These are phyloP conservation scores for Zaprionus davidi DNA, from an alignment of 1,140 invertebrate species.

Conservation along the genomic window DNA sequence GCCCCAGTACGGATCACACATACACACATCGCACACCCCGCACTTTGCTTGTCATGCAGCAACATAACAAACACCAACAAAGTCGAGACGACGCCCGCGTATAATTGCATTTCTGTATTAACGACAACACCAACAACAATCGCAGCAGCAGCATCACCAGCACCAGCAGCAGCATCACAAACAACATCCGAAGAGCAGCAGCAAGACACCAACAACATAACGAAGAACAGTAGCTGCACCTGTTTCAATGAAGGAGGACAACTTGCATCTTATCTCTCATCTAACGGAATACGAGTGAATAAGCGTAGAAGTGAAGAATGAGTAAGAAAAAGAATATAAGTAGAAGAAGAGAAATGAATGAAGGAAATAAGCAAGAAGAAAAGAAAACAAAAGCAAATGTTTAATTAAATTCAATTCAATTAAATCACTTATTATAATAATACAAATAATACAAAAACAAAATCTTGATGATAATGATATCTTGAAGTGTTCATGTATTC, in stretches of 20 bases:
- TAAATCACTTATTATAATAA: conserved; percentile 73
- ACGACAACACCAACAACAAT: conserved; percentile 25
- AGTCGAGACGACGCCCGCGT: conserved; percentile 80
- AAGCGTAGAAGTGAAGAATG: conserved; percentile 14
- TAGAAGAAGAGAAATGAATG: conserved; percentile 13
- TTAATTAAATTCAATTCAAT: conserved; percentile 75
- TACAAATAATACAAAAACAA: conserved; percentile 29
- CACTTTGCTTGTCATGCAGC: conserved; percentile 80
- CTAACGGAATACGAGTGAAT: conserved; percentile 21
- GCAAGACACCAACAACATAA: conserved; percentile 35
- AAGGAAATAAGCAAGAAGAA: conserved; percentile 10
- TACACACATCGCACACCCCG: conserved; percentile 48
- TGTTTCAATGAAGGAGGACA: conserved; percentile 26
- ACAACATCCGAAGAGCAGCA: conserved; percentile 26
- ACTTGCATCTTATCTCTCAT: conserved; percentile 11
- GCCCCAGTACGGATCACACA: conserved; percentile 43
- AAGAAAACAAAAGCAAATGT: conserved; percentile 53
- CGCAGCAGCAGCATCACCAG: conserved; percentile 4
- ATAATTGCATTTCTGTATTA: conserved; percentile 84
- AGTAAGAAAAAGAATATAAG: conserved; percentile 15
- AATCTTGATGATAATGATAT: conserved; percentile 57
- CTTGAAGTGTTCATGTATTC: conserved; percentile 82
- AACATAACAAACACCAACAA: conserved; percentile 74
- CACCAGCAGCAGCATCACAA: conserved; percentile 39
- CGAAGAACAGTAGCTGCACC: conserved; percentile 36